phyloP scores from a whole-genome alignment of 2,113 vertebrate species.

The Cepphus grylle region DNA sequence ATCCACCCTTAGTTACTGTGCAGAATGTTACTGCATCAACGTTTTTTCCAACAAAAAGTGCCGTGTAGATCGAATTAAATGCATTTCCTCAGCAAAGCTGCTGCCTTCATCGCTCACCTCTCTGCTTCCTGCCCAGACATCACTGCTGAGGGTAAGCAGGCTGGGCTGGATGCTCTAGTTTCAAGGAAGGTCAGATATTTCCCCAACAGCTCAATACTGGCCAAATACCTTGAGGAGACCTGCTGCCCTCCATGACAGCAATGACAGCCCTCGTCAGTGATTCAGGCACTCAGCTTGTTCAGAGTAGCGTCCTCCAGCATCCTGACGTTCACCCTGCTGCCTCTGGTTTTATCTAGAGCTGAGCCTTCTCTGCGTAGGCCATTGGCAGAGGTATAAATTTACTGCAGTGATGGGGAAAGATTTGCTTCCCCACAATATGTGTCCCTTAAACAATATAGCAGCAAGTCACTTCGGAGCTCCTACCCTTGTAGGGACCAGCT shows the following conservation, averaged over 20 bases:
- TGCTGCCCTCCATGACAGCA: background rate
- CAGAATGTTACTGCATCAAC: conserved; percentile 58
- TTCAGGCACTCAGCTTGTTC: background rate
- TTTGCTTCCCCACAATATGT: background rate
- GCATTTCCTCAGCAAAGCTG: conserved; percentile 53
- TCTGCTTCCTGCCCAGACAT: conserved; percentile 22
- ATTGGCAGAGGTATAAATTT: background rate
- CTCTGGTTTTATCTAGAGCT: background rate
- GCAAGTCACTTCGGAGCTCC: background rate
- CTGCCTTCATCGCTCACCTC: background rate
- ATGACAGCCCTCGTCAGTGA: background rate
- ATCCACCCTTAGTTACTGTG: conserved; percentile 1
- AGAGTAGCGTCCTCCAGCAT: background rate
- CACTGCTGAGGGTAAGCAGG: background rate
- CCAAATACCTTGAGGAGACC: background rate
- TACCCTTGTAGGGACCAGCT: background rate
- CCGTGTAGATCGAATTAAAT: conserved; percentile 35
- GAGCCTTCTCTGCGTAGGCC: background rate
- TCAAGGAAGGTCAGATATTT: conserved; percentile 20
- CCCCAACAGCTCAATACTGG: background rate
- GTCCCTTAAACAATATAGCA: background rate
- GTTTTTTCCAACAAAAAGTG: conserved; percentile 41
- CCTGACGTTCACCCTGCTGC: background rate
- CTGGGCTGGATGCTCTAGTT: background rate
- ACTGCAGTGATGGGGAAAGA: background rate